Conservation (phyloP, 2,113 vertebrate species). For the Centropus unirufus region DNA sequence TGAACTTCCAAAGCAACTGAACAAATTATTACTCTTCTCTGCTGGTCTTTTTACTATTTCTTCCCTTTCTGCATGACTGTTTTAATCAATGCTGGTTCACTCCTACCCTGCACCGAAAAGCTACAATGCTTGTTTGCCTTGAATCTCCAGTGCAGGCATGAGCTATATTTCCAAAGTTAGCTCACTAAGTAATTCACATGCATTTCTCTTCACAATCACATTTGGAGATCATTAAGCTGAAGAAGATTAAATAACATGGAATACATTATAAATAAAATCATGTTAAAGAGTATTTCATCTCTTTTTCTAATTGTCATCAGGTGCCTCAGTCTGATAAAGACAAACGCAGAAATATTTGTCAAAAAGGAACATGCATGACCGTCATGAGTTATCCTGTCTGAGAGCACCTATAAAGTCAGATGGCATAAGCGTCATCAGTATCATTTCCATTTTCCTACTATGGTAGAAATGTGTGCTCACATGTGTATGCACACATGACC, state of each 20-base stretch:
- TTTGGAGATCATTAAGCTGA: slow-evolving; percentile 56
- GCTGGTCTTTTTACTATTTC: not conserved
- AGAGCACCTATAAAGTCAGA: not conserved
- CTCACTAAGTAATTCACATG: slow-evolving; percentile 43
- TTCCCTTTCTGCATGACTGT: not conserved
- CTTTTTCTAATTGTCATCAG: slow-evolving; percentile 23
- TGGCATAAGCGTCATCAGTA: not conserved
- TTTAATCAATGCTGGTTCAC: not conserved
- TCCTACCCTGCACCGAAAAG: not conserved
- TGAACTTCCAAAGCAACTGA: not conserved
- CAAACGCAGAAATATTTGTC: slow-evolving; percentile 7
- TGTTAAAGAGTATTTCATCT: slow-evolving; percentile 39
- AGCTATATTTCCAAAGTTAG: slow-evolving; percentile 38
- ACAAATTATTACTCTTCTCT: not conserved
- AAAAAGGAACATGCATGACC: not conserved
- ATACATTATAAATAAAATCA: slow-evolving; percentile 58
- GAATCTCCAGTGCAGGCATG: not conserved
- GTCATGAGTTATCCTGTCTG: not conserved
- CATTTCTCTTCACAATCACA: slow-evolving; percentile 44
- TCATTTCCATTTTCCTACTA: not conserved
- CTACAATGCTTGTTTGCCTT: not conserved
- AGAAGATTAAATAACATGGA: slow-evolving; percentile 45
- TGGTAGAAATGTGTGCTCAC: not conserved
- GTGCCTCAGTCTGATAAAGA: not conserved
- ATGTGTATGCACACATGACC: not conserved